Percentiles rank a stretch among this genome's conserved stretches.
phyloP scores from a whole-genome alignment of 2,888 invertebrate genomes.

The Mythimna lalbum region DNA sequence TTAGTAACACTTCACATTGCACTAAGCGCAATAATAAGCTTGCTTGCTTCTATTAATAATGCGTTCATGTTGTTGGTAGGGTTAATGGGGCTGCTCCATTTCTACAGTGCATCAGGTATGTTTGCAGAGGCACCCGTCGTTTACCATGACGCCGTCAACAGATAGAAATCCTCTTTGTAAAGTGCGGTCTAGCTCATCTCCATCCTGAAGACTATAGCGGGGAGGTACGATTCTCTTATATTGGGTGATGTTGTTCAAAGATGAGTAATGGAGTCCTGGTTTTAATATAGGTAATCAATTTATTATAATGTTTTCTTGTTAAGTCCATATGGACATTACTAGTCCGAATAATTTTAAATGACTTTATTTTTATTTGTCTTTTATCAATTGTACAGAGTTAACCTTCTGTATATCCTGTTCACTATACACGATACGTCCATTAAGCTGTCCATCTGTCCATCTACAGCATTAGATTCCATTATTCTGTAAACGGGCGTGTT shows the following conservation, averaged over 20 bases:
- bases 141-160: not conserved
- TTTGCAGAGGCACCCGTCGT: not conserved
- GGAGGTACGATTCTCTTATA: not conserved
- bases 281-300: too few relatives aligned
- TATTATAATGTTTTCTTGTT: too few relatives aligned
- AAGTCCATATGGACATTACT: too few relatives aligned
- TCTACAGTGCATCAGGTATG: not conserved
- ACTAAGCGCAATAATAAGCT: too few relatives aligned
- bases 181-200: not conserved
- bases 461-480: conserved; percentile 54
- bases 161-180: conserved; percentile 3
- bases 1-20: too few relatives aligned
- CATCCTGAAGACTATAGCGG: not conserved
- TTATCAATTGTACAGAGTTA: not conserved
- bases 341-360: too few relatives aligned
- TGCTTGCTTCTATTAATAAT: too few relatives aligned
- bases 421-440: conserved; percentile 33
- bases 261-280: too few relatives aligned
- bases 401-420: conserved; percentile 15
- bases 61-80: not conserved
- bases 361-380: not conserved
- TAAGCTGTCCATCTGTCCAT: conserved; percentile 66
- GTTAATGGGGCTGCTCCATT: not conserved
- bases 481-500: conserved; percentile 48
- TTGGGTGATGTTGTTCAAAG: not conserved